These are phyloP conservation scores for Vulpes ferrilata DNA, from an alignment of 2,113 vertebrate species.

Conservation along the genomic window DNA sequence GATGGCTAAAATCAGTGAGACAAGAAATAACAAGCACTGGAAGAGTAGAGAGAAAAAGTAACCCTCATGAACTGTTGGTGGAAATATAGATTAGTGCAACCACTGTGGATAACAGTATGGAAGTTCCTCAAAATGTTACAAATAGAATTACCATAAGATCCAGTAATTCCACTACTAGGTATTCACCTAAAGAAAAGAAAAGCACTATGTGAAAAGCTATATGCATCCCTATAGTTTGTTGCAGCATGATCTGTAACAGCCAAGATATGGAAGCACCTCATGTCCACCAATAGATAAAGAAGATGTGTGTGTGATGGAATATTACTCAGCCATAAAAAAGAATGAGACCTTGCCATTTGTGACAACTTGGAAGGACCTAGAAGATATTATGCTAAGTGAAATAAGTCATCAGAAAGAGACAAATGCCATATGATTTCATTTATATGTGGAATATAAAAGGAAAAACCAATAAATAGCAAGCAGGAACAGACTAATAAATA, in stretches of 20 bases:
- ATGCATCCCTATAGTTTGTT: neutral
- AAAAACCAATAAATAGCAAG: neutral
- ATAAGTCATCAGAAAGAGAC: neutral
- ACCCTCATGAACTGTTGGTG: neutral
- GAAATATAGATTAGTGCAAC: neutral
- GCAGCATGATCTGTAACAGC: neutral
- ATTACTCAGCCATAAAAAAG: neutral
- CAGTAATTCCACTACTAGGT: neutral
- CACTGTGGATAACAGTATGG: neutral
- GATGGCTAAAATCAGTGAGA: neutral
- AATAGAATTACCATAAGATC: neutral
- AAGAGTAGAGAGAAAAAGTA: neutral
- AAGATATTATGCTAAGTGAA: neutral
- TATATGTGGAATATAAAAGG: neutral
- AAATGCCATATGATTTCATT: neutral
- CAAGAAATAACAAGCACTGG: neutral
- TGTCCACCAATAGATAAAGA: neutral
- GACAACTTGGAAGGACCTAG: neutral
- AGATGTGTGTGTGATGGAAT: neutral
- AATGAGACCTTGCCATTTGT: neutral
- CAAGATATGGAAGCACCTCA: neutral
- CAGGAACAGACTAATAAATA: neutral
- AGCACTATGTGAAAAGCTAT: neutral
- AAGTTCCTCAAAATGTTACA: neutral
- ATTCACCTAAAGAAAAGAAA: neutral